Evolutionary conservation across 92 coral and sea anemone genomes (phyloP), one percentile per base, ranked within the genome.

Genomic region (Paragorgia papillata): DNA sequence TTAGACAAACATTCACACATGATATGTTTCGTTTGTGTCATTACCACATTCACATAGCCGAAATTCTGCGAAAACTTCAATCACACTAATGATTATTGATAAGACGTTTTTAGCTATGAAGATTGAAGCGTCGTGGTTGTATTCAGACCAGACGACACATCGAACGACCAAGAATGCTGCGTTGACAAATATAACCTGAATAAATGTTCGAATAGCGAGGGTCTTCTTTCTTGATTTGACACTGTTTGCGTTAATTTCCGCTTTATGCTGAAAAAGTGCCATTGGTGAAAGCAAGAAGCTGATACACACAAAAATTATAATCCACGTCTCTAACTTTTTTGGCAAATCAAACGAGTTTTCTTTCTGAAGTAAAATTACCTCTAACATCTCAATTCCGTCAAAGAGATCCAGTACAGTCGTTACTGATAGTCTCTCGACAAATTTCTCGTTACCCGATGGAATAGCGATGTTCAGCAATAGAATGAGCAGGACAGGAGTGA

Each of bases 401-500:
- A 69, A 69, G 9, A 69, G 31, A 69, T 69, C 76, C 46, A 69
- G 34, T 4, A 56, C 76, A 13, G 61, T 20, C 1, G 76, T 24
- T 10, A 56, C 29, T 1, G 76, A 69, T 1, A 69, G 57, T 51
- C 76, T 27, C 28, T 69, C 76, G 76, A 69, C 54, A 19, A 48
- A 69, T 51, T 61, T 88, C 25, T 69, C 46, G 60, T 82, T 73
- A 26, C 54, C 25, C 34, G 75, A 63, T 7, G 81, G 61, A 27
- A 82, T 48, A 4, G 85, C 73, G 14, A 84, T 83, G 79, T 66
- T 80, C 19, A 89, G 84, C 0, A 91, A 77, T 20, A 89, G 69
- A 34, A 89, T 60, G 14, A 85, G 84, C 2, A 86, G 74, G 5
- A 54, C 82, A 9, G 97, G 97, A 0, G 91, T 63, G 10, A 84